A percentile compares a stretch with the other conserved stretches of the same genome.
Evolutionary conservation across 2,113 vertebrate species (phyloP).

Genomic region (Zingel zingel): DNA sequence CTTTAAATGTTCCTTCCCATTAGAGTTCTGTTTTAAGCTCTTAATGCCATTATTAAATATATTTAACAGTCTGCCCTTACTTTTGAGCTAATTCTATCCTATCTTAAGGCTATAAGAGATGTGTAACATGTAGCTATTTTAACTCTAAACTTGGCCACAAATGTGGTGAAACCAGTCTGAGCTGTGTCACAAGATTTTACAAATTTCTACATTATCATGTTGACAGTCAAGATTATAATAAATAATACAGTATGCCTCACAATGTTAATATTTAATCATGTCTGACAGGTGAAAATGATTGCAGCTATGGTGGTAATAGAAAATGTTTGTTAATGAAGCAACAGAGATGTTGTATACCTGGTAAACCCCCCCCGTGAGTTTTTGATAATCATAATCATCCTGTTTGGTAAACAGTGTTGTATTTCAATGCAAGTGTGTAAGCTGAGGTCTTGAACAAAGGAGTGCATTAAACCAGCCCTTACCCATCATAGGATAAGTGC

Average conservation of each 20-base stretch:
- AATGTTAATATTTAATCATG: conserved; percentile 15
- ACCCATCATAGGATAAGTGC: conserved; percentile 67
- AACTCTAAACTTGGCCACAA: neutral
- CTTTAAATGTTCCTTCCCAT: neutral
- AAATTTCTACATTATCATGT: neutral
- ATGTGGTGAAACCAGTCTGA: neutral
- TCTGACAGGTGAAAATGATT: neutral
- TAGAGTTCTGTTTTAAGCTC: neutral
- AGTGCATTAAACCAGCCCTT: conserved; percentile 49
- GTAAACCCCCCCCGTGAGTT: neutral
- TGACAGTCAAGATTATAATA: conserved; percentile 8
- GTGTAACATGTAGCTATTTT: neutral
- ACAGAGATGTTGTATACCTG: conserved; percentile 6
- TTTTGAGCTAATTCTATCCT: neutral
- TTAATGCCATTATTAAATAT: neutral
- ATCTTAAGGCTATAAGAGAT: neutral
- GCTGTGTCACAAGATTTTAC: neutral
- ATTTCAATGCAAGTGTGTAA: conserved; percentile 44
- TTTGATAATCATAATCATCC: conserved; percentile 45
- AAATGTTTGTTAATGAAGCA: conserved; percentile 1
- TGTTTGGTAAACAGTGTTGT: conserved; percentile 66
- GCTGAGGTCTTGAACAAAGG: conserved; percentile 54
- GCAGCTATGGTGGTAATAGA: neutral
- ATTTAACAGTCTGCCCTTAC: neutral
- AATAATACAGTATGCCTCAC: conserved; percentile 9